Evolutionary conservation across 1,140 invertebrate species (phyloP).

Genomic region (Contarinia nasturtii): DNA sequence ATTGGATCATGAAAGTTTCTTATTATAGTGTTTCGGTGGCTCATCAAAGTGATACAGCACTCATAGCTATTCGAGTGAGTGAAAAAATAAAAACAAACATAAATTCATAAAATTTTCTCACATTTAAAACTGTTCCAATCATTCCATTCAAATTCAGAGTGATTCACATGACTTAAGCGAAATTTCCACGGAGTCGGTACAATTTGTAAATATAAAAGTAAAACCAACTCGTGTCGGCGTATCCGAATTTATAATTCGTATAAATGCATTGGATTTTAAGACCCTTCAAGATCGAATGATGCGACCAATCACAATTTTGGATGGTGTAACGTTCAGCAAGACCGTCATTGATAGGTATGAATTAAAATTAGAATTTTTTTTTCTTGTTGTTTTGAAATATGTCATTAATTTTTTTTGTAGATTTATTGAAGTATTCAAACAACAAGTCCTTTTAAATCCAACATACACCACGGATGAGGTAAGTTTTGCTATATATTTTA

Average conservation of each 20-base stretch:
- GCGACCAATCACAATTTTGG: conserved; percentile 50
- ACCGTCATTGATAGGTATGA: conserved; percentile 66
- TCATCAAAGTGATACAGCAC: conserved; percentile 55
- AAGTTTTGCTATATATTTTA: conserved; percentile 10
- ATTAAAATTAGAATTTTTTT: no score
- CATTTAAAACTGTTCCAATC: no score
- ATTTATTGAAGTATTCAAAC: conserved; percentile 66
- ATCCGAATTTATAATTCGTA: conserved; percentile 40
- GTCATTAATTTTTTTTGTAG: no score
- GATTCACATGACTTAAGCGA: conserved; percentile 51
- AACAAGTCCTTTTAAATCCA: conserved; percentile 52
- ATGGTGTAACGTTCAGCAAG: conserved; percentile 60
- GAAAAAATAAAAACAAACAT: not conserved
- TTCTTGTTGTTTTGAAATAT: no score
- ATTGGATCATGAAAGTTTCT: conserved; percentile 74
- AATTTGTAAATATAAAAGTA: conserved; percentile 68
- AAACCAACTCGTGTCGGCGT: conserved; percentile 35
- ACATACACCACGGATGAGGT: conserved; percentile 45
- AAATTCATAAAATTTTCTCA: not conserved
- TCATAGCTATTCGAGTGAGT: conserved; percentile 45
- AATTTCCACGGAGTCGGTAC: conserved; percentile 39
- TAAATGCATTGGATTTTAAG: conserved; percentile 59
- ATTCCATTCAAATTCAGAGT: conserved; percentile 24
- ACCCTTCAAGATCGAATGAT: conserved; percentile 58
- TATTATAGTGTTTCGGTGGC: conserved; percentile 44